These are phyloP conservation scores for Gymnoscopelus braueri DNA, from an alignment of 2,797 vertebrate species.

Conservation along the genomic window DNA sequence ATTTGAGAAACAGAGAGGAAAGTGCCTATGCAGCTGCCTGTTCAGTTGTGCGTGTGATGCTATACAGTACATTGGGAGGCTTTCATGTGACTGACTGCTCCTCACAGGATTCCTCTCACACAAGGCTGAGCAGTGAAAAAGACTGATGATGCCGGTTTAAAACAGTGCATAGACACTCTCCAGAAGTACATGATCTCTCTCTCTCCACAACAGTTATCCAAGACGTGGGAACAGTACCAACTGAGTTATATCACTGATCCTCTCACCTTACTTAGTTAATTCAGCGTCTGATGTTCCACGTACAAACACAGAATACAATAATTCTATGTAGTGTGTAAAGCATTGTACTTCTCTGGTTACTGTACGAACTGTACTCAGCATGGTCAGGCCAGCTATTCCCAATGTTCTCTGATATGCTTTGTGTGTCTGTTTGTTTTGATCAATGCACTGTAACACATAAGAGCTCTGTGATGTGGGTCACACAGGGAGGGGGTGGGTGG, in stretches of 20 bases:
- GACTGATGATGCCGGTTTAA: constrained; percentile 45
- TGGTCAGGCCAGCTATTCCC: not conserved
- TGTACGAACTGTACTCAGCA: not conserved
- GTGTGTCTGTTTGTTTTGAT: constrained; percentile 50
- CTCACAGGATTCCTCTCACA: constrained; percentile 61
- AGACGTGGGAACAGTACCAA: constrained; percentile 20
- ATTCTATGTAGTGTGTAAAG: not conserved
- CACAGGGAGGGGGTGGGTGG: constrained; percentile 66
- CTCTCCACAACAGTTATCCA: constrained; percentile 23
- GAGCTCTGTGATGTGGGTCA: constrained; percentile 66
- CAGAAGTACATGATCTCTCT: constrained; percentile 32
- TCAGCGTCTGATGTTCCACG: constrained; percentile 1
- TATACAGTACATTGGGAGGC: constrained; percentile 59
- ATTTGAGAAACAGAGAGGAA: constrained; percentile 10
- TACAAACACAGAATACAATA: not conserved
- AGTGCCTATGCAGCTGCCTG: constrained; percentile 44
- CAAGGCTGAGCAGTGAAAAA: constrained; percentile 65
- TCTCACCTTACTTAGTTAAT: constrained; percentile 19
- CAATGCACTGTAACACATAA: constrained; percentile 55
- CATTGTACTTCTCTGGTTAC: not conserved
- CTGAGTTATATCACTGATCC: constrained; percentile 24
- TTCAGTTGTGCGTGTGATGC: constrained; percentile 72
- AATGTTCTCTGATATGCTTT: no score
- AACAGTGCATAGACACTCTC: constrained; percentile 41
- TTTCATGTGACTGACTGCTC: constrained; percentile 73